A percentile compares a stretch with the other conserved stretches of the same genome.
These are phyloP conservation scores for Gila orcuttii DNA, from an alignment of 2,113 vertebrate species.

Conservation along the genomic window DNA sequence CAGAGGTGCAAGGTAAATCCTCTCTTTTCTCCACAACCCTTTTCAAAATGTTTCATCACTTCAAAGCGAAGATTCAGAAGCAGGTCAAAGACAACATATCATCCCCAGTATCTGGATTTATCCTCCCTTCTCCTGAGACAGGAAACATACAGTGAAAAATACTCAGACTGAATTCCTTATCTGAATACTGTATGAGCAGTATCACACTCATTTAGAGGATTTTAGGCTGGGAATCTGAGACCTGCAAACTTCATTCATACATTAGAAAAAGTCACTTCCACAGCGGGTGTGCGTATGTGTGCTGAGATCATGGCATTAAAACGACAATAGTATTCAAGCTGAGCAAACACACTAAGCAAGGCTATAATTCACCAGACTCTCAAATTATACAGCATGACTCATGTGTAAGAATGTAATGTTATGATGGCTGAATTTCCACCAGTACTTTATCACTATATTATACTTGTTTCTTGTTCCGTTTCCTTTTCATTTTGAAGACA, in stretches of 20 bases:
- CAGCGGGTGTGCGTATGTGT: neutral
- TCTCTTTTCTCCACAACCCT: slow-evolving; percentile 1
- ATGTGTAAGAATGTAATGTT: slow-evolving; percentile 6
- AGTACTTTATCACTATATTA: neutral
- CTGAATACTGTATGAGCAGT: neutral
- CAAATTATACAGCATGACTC: slow-evolving; percentile 12
- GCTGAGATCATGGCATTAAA: slow-evolving; percentile 13
- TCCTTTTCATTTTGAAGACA: neutral
- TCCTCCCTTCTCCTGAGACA: slow-evolving; percentile 7
- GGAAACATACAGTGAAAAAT: slow-evolving; percentile 25
- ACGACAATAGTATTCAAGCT: neutral
- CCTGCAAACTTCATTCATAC: slow-evolving; percentile 7
- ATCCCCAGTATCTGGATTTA: slow-evolving; percentile 26
- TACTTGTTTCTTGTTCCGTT: neutral
- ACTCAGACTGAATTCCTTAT: neutral
- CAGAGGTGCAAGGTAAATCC: slow-evolving; percentile 11
- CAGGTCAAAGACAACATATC: slow-evolving; percentile 17
- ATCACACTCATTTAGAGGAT: slow-evolving; percentile 7
- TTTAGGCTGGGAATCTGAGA: neutral
- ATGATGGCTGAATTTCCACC: neutral
- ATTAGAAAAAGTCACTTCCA: neutral
- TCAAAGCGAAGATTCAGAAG: slow-evolving; percentile 26
- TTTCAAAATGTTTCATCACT: slow-evolving; percentile 42
- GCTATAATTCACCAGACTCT: slow-evolving; percentile 11
- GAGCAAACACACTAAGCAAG: slow-evolving; percentile 9